phyloP scores from a whole-genome alignment of 2,888 invertebrate species.

The Limenitis camilla region DNA sequence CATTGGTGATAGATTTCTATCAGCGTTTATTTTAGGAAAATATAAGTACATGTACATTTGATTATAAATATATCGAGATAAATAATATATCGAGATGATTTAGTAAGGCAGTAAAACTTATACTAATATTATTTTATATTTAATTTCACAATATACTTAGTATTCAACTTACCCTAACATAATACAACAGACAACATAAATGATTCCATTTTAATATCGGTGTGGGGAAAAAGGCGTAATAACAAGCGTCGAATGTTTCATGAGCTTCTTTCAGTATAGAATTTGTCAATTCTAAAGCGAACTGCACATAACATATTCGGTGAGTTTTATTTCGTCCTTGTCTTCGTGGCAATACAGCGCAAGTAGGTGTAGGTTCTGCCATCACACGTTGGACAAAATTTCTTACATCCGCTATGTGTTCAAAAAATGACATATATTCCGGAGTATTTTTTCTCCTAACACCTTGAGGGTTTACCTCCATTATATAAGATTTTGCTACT shows the following conservation, averaged over 20 bases:
- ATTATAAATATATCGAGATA: too few relatives aligned
- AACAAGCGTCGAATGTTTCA: constrained; percentile 91
- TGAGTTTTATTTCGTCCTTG: constrained; percentile 58
- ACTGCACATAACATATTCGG: constrained; percentile 57
- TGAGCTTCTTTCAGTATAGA: constrained; percentile 92
- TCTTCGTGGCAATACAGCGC: constrained; percentile 47
- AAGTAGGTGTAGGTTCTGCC: constrained; percentile 77
- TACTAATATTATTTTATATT: too few relatives aligned
- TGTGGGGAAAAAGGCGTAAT: constrained; percentile 97
- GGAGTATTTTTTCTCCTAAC: constrained; percentile 47
- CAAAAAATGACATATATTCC: constrained; percentile 87
- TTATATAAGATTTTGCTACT: constrained; percentile 88
- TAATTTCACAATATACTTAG: too few relatives aligned
- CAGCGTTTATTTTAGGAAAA: too few relatives aligned
- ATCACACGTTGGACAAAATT: constrained; percentile 87
- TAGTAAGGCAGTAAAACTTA: too few relatives aligned
- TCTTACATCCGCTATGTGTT: constrained; percentile 89
- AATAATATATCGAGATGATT: too few relatives aligned
- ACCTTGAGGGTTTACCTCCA: constrained; percentile 90
- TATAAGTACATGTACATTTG: too few relatives aligned
- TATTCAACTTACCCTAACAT: constrained; percentile 74
- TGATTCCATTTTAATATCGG: constrained; percentile 94
- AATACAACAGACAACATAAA: constrained; percentile 86
- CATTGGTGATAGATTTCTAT: too few relatives aligned
- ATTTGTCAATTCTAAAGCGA: constrained; percentile 77